Evolutionary conservation across 2,113 vertebrate species (phyloP).

Genomic region (Tachysurus vachellii): DNA sequence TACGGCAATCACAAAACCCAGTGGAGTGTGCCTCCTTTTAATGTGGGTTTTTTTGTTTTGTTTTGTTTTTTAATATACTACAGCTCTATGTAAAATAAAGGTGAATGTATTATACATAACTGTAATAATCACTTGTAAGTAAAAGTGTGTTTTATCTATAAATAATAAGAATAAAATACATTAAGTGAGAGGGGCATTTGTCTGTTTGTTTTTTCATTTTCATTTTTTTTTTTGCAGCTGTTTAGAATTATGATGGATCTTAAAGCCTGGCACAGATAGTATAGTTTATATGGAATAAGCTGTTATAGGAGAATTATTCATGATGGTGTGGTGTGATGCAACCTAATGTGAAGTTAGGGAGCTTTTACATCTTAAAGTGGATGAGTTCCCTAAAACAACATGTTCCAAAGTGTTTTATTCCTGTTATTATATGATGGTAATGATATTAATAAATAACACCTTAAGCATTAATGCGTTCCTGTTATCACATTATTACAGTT

Average conservation of each 20-base stretch:
- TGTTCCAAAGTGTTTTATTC: background rate
- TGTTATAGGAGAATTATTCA: background rate
- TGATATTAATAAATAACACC: background rate
- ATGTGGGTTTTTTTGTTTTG: slow-evolving; percentile 28
- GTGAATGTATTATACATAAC: slow-evolving; percentile 78
- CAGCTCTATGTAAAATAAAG: slow-evolving; percentile 68
- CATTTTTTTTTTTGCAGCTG: background rate
- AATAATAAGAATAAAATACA: slow-evolving; percentile 73
- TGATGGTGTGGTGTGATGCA: background rate
- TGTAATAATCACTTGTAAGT: slow-evolving; percentile 80
- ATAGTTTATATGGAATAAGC: background rate
- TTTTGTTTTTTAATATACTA: slow-evolving; percentile 53
- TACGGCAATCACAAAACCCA: slow-evolving; percentile 21
- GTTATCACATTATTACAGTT: background rate
- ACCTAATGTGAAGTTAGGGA: background rate
- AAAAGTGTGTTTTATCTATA: slow-evolving; percentile 76
- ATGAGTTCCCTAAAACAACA: background rate
- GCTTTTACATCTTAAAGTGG: background rate
- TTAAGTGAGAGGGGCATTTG: slow-evolving; percentile 56
- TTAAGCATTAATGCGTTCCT: background rate
- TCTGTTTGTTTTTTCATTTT: background rate
- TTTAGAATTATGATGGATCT: background rate
- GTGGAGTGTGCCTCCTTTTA: slow-evolving; percentile 22
- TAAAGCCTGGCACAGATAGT: background rate
- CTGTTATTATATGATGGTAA: too few relatives aligned